Evolutionary conservation across 2,797 vertebrate species (phyloP).

Genomic region (Smutsia temminckii): DNA sequence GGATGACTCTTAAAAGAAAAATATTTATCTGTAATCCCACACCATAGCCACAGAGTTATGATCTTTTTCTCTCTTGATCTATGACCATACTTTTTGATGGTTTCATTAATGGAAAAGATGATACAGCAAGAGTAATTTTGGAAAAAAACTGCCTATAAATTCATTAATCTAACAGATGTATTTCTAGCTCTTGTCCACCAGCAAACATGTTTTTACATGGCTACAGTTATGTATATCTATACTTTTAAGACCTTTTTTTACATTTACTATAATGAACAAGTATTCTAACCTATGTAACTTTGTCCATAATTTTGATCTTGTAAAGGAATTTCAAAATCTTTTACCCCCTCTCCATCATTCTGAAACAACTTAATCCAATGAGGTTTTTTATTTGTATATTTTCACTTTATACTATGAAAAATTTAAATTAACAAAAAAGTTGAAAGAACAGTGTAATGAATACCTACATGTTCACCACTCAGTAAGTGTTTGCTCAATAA

Average conservation of each 20-base stretch:
- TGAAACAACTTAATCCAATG: background rate
- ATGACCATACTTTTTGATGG: conserved; percentile 6
- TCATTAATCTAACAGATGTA: background rate
- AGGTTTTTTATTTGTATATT: background rate
- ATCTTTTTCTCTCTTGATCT: background rate
- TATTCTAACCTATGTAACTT: background rate
- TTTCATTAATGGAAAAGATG: background rate
- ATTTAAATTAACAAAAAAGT: background rate
- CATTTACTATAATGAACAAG: background rate
- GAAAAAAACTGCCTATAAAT: background rate
- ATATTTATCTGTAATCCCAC: background rate
- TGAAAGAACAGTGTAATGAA: background rate
- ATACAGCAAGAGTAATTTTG: conserved; percentile 11
- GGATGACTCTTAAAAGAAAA: conserved; percentile 44
- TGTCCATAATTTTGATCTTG: background rate
- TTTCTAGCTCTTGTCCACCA: conserved; percentile 16
- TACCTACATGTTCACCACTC: background rate
- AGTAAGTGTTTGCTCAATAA: background rate
- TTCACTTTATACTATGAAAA: conserved; percentile 25
- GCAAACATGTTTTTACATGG: conserved; percentile 22
- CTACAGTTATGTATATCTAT: background rate
- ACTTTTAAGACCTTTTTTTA: conserved; percentile 32
- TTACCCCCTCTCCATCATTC: background rate
- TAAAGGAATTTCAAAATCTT: conserved; percentile 29
- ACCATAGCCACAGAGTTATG: background rate